A percentile compares a stretch with the other conserved stretches of the same genome.
Conservation (phyloP, 1,140 invertebrate species). For the Diabrotica undecimpunctata region DNA sequence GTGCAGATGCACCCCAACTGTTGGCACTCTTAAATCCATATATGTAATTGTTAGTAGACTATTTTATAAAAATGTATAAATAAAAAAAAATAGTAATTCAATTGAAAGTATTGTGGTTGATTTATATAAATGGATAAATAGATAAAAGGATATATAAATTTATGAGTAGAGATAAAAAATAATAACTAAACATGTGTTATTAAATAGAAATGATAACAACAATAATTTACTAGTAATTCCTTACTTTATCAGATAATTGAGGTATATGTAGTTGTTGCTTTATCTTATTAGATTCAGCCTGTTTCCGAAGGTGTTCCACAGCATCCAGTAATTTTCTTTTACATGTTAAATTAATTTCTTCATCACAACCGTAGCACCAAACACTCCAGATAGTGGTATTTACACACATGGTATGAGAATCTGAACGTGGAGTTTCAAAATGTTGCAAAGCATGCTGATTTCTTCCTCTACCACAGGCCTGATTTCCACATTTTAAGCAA, state of each 20-base stretch:
- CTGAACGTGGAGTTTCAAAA: conserved; percentile 69
- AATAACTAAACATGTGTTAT: too few relatives aligned
- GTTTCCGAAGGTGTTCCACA: conserved; percentile 61
- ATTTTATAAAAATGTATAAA: too few relatives aligned
- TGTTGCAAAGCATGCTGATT: conserved; percentile 75
- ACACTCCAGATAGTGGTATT: conserved; percentile 69
- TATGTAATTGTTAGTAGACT: too few relatives aligned
- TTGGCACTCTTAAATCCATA: too few relatives aligned
- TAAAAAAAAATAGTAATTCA: too few relatives aligned
- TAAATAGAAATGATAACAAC: too few relatives aligned
- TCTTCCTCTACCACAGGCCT: conserved; percentile 69
- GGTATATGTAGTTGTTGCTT: conserved; percentile 23
- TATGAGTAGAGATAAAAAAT: too few relatives aligned
- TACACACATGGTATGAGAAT: conserved; percentile 69
- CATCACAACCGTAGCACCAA: conserved; percentile 72
- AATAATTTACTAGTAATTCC: too few relatives aligned
- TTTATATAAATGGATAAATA: too few relatives aligned
- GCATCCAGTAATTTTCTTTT: conserved; percentile 63
- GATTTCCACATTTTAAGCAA: conserved; percentile 69
- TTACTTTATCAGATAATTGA: conserved; percentile 22
- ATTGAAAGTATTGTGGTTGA: too few relatives aligned
- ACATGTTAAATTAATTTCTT: conserved; percentile 54
- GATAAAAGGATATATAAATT: too few relatives aligned
- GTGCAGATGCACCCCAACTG: too few relatives aligned
- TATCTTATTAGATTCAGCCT: conserved; percentile 33